Conservation (phyloP, 2,113 vertebrate species). For the Riparia riparia region DNA sequence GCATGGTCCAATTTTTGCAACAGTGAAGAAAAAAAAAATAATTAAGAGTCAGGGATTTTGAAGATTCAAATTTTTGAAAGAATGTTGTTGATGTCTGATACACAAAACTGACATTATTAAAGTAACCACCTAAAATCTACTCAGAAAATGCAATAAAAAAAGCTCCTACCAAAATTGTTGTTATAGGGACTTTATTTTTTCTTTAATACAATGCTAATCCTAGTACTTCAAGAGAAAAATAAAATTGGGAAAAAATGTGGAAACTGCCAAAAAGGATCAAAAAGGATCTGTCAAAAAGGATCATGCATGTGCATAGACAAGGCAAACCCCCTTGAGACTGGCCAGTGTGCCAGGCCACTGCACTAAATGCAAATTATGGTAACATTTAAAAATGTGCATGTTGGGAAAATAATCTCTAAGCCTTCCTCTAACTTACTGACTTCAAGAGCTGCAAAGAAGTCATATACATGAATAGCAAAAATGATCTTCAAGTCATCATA, state of each 20-base stretch:
- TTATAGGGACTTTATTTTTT: background rate
- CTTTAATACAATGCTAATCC: background rate
- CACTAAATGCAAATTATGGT: background rate
- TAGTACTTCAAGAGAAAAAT: background rate
- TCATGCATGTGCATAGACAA: background rate
- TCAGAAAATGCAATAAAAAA: background rate
- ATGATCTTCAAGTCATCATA: background rate
- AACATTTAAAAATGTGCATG: background rate
- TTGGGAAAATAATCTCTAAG: background rate
- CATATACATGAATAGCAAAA: background rate
- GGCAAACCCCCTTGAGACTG: background rate
- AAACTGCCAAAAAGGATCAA: background rate
- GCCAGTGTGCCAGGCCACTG: background rate
- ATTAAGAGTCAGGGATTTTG: background rate
- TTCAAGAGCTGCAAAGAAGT: background rate
- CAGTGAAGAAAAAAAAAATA: background rate
- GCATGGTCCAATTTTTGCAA: background rate
- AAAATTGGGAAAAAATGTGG: background rate
- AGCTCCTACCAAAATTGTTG: background rate
- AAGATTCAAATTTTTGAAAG: background rate
- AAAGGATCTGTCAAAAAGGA: background rate
- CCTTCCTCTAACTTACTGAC: background rate
- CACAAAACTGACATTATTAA: background rate
- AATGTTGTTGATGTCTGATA: background rate
- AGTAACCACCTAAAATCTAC: background rate